Evolutionary conservation across 2,888 invertebrate species (phyloP).

Genomic region (Psococerastis gibbosa): DNA sequence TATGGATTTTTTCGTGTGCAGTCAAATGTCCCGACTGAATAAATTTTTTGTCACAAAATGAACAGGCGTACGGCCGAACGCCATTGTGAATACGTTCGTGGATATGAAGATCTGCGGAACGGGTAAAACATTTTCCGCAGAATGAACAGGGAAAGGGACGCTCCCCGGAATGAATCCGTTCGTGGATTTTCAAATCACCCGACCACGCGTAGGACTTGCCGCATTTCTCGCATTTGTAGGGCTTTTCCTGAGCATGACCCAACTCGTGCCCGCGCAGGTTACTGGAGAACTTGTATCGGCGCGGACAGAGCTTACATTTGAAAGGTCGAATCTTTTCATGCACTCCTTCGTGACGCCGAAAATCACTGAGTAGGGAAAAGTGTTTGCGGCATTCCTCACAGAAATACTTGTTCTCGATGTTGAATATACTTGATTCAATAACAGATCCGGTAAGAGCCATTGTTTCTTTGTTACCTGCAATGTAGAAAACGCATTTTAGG

Average conservation of each 20-base stretch:
- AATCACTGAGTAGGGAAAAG: neutral
- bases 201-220: neutral
- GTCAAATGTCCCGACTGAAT: neutral
- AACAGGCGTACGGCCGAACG: neutral
- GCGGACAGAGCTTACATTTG: neutral
- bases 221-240: neutral
- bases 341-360: neutral
- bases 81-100: neutral
- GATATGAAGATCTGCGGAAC: neutral
- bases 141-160: neutral
- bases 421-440: neutral
- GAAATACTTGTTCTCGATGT: neutral
- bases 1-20: neutral
- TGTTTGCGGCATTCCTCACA: neutral
- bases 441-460: neutral
- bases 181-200: neutral
- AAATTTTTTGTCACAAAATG: neutral
- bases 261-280: neutral
- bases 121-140: neutral
- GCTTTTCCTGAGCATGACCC: neutral
- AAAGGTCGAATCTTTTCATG: neutral
- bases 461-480: no score
- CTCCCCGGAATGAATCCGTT: neutral
- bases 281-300: neutral
- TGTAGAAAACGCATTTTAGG: no score